These are phyloP conservation scores for Montipora foliosa DNA, from an alignment of 64 coral and sea anemone genomes.

Conservation along the genomic window DNA sequence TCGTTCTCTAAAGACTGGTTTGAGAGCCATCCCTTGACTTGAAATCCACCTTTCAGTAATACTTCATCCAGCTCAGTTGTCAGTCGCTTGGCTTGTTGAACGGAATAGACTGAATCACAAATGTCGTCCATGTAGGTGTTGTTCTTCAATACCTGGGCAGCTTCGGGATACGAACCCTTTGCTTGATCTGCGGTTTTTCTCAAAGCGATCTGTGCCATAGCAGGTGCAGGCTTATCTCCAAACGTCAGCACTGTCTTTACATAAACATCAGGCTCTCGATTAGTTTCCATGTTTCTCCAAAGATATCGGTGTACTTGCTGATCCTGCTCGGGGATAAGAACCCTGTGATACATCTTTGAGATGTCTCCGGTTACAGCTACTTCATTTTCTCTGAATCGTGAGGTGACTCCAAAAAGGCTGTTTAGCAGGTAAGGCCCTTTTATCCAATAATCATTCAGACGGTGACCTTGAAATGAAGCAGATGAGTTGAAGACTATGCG, in stretches of 20 bases:
- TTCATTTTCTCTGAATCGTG: slow-evolving; percentile 56
- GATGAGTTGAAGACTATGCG: slow-evolving; percentile 61
- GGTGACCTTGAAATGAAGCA: slow-evolving; percentile 56
- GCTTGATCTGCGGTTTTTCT: slow-evolving; percentile 58
- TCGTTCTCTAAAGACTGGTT: slow-evolving; percentile 64
- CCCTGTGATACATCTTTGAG: background rate
- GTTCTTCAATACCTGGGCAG: slow-evolving; percentile 55
- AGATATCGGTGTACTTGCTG: slow-evolving; percentile 61
- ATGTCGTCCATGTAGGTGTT: slow-evolving; percentile 29
- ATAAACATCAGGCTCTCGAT: too few relatives aligned
- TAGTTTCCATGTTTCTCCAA: slow-evolving; percentile 35
- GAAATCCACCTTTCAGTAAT: background rate
- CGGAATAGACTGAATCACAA: slow-evolving; percentile 31
- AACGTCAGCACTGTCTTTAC: too few relatives aligned
- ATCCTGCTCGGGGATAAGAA: slow-evolving; percentile 11
- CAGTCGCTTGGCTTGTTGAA: slow-evolving; percentile 38
- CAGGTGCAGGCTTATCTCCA: too few relatives aligned
- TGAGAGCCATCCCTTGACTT: background rate
- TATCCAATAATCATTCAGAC: background rate
- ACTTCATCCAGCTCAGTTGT: slow-evolving; percentile 58
- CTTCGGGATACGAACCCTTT: slow-evolving; percentile 45
- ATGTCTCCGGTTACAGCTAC: slow-evolving; percentile 59
- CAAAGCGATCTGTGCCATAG: too few relatives aligned
- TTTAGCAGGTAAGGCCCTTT: background rate
- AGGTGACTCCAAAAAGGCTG: slow-evolving; percentile 63